phyloP scores from a whole-genome alignment of 2,113 vertebrate species.

The Ibidorhyncha struthersii region DNA sequence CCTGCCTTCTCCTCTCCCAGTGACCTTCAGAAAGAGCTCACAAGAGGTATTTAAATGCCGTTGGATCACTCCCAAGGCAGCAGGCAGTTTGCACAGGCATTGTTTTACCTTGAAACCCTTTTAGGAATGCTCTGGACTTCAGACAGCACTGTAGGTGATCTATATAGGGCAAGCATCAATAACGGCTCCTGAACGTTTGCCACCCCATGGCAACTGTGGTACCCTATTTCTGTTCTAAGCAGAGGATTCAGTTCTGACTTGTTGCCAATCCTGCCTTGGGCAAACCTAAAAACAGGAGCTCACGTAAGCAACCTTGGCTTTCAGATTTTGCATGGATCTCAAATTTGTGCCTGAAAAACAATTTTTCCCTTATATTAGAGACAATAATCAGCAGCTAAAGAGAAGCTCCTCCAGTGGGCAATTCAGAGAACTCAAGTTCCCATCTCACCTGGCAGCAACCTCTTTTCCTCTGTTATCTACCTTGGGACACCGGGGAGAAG shows the following conservation, averaged over 20 bases:
- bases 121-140: slow-evolving; percentile 17
- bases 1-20: background rate
- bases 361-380: background rate
- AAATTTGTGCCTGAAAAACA: background rate
- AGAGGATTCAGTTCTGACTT: background rate
- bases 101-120: slow-evolving; percentile 33
- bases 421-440: background rate
- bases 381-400: background rate
- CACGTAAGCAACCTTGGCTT: background rate
- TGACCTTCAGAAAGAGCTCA: slow-evolving; percentile 22
- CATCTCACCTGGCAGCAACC: background rate
- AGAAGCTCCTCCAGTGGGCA: background rate
- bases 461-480: background rate
- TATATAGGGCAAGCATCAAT: background rate
- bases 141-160: background rate
- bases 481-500: background rate
- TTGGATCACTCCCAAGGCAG: slow-evolving; percentile 24
- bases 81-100: background rate
- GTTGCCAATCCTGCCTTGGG: background rate
- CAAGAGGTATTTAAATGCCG: background rate
- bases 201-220: background rate
- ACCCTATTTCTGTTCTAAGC: background rate
- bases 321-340: background rate
- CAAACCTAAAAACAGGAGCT: background rate
- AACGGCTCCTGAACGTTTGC: background rate